phyloP scores from a whole-genome alignment of 2,888 invertebrate genomes.

The Platynereis dumerilii region DNA sequence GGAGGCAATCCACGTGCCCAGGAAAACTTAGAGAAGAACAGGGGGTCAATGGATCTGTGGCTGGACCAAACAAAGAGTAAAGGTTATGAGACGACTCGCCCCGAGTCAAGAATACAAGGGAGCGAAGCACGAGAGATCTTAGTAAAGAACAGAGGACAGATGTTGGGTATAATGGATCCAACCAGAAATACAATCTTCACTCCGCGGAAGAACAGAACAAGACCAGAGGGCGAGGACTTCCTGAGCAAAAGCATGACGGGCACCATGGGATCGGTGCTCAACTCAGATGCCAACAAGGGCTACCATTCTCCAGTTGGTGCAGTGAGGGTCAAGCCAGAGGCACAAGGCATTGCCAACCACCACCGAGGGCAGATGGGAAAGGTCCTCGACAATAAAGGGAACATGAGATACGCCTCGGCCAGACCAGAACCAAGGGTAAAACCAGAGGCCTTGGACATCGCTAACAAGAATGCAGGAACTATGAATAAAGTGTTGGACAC shows the following conservation, averaged over 20 bases:
- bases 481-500: constrained; percentile 19
- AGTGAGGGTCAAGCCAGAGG: constrained; percentile 19
- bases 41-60: constrained; percentile 23
- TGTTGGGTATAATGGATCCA: constrained; percentile 19
- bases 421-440: constrained; percentile 24
- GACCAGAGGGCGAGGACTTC: constrained; percentile 13
- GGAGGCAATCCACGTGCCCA: constrained; percentile 2
- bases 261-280: constrained; percentile 18
- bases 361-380: constrained; percentile 22
- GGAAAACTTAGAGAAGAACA: constrained; percentile 24
- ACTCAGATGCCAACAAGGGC: constrained; percentile 22
- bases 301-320: constrained; percentile 21
- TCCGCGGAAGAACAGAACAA: background rate
- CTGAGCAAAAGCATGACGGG: background rate
- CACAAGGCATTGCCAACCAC: background rate
- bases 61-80: constrained; percentile 19
- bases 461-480: constrained; percentile 20
- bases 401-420: constrained; percentile 8
- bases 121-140: constrained; percentile 26
- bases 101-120: constrained; percentile 10
- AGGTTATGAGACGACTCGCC: constrained; percentile 26
- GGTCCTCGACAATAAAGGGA: constrained; percentile 15
- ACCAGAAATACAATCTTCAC: constrained; percentile 22
- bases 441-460: constrained; percentile 26
- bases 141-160: constrained; percentile 15